These are phyloP conservation scores for Apostichopus japonicus DNA, from an alignment of 35 echinoderm and acorn worm genomes.

Conservation along the genomic window DNA sequence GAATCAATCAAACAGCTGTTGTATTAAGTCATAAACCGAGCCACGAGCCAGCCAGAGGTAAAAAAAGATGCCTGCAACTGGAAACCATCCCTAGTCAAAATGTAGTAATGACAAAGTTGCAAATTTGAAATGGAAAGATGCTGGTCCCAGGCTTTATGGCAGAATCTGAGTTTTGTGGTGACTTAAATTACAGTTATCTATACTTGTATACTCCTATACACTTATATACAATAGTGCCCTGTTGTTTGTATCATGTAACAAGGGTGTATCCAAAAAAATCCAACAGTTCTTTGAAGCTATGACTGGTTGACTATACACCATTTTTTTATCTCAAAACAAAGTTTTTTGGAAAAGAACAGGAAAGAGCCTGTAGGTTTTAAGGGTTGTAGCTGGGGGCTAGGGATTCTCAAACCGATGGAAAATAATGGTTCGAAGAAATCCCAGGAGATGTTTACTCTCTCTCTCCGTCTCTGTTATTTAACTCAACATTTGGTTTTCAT, in stretches of 20 bases:
- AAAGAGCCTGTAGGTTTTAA: not conserved
- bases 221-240: not conserved
- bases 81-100: not conserved
- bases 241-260: not conserved
- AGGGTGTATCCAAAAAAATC: not conserved
- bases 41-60: not conserved
- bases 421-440: not conserved
- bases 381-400: not conserved
- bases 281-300: not conserved
- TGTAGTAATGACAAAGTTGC: not conserved
- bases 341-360: too few species aligned
- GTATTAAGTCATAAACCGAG: too few species aligned
- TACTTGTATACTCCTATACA: not conserved
- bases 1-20: not conserved
- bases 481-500: too few species aligned
- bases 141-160: not conserved
- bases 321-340: not conserved
- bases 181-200: not conserved
- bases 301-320: not conserved
- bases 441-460: not conserved
- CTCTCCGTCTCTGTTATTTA: too few species aligned
- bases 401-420: not conserved
- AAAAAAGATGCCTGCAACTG: not conserved
- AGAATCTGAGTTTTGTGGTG: not conserved
- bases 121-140: not conserved